These are phyloP conservation scores for Alligator sinensis DNA, from an alignment of 2,113 vertebrate genomes.

Conservation along the genomic window DNA sequence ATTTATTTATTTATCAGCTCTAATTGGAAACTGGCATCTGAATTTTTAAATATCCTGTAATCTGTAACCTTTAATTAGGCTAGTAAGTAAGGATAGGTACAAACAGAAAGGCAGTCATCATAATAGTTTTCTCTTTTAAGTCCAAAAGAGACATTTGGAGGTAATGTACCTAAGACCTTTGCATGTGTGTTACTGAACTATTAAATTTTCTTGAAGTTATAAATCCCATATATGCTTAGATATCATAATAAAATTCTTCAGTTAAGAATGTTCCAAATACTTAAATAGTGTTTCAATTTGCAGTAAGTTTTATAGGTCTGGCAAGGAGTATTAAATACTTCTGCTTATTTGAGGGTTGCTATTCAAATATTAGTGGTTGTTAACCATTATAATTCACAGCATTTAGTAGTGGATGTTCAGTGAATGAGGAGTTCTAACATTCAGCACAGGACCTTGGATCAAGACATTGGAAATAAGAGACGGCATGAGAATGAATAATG, in stretches of 20 bases:
- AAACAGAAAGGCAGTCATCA: background rate
- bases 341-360: background rate
- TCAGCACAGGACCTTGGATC: background rate
- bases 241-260: background rate
- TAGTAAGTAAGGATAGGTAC: background rate
- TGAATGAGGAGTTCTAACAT: background rate
- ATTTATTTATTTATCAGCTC: background rate
- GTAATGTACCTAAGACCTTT: background rate
- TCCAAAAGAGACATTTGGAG: background rate
- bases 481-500: background rate
- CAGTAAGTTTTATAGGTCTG: background rate
- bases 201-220: background rate
- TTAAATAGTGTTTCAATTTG: background rate
- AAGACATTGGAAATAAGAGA: background rate
- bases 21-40: background rate
- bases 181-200: background rate
- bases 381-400: background rate
- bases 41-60: background rate
- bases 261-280: background rate
- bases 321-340: background rate
- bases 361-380: background rate
- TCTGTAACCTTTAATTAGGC: background rate
- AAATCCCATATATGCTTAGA: background rate
- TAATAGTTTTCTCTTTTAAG: background rate
- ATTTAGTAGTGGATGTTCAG: background rate